Percentiles rank a stretch among this genome's conserved stretches.
These are phyloP conservation scores for Encarsia formosa DNA, from an alignment of 2,888 invertebrate genomes.

Conservation along the genomic window DNA sequence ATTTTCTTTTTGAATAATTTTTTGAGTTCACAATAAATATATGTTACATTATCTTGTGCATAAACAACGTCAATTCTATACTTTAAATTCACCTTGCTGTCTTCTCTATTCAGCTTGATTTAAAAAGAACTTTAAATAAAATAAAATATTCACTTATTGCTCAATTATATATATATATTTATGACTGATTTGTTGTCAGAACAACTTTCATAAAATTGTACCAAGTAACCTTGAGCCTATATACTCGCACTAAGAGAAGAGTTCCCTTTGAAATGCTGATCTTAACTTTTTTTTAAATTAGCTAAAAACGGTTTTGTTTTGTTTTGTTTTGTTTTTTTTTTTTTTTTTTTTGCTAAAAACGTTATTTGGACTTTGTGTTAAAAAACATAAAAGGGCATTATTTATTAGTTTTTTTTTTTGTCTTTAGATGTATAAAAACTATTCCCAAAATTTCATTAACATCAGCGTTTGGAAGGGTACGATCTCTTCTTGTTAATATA, in stretches of 20 bases:
- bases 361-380: slow-evolving; percentile 10
- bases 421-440: slow-evolving; percentile 22
- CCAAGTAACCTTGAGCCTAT: slow-evolving; percentile 16
- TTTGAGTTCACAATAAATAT: slow-evolving; percentile 50
- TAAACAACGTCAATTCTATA: slow-evolving; percentile 49
- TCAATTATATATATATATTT: slow-evolving; percentile 8
- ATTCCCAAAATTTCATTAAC: slow-evolving; percentile 4
- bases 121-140: too few relatives aligned
- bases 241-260: too few relatives aligned
- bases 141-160: neutral
- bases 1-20: slow-evolving; percentile 32
- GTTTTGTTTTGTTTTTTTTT: too few relatives aligned
- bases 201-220: slow-evolving; percentile 6
- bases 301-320: too few relatives aligned
- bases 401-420: slow-evolving; percentile 23
- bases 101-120: slow-evolving; percentile 40
- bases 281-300: too few relatives aligned
- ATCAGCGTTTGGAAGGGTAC: neutral
- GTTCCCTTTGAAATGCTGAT: too few relatives aligned
- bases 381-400: slow-evolving; percentile 10
- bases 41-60: slow-evolving; percentile 51
- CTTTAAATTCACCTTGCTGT: too few relatives aligned
- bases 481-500: too few relatives aligned
- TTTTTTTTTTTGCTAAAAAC: too few relatives aligned
- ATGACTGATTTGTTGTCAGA: slow-evolving; percentile 20